Evolutionary conservation across 2,113 vertebrate species (phyloP).

Genomic region (Tragulus kanchil): DNA sequence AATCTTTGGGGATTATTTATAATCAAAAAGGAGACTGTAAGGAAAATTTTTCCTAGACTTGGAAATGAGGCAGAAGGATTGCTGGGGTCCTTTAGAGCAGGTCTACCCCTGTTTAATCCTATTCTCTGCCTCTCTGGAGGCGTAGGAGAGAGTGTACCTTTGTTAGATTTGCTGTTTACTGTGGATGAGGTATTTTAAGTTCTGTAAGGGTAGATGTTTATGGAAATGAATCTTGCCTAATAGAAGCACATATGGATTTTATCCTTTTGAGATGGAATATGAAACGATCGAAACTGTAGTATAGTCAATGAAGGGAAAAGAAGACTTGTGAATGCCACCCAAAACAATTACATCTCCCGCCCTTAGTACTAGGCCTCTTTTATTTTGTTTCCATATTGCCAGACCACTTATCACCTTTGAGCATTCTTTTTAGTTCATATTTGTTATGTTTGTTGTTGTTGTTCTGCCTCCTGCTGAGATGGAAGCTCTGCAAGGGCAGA

Average conservation of each 20-base stretch:
- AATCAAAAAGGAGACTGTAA: background rate
- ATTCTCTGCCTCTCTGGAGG: background rate
- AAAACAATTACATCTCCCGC: background rate
- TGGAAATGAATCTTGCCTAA: background rate
- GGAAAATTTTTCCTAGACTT: conserved; percentile 4
- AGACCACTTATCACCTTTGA: background rate
- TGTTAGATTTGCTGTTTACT: background rate
- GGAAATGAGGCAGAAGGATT: background rate
- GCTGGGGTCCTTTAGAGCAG: background rate
- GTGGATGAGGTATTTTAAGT: background rate
- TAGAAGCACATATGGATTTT: background rate
- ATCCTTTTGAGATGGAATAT: background rate
- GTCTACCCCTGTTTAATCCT: background rate
- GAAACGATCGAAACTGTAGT: background rate
- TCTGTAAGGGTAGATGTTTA: background rate
- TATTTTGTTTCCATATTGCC: background rate
- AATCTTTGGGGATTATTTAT: conserved; percentile 44
- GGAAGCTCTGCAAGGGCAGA: background rate
- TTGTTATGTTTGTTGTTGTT: background rate
- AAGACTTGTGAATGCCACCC: background rate
- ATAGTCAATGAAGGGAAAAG: background rate
- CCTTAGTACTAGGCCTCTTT: background rate
- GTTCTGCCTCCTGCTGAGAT: background rate
- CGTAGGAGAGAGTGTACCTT: background rate
- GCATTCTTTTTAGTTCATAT: background rate